Base-by-base conservation (phyloP, 2,113 vertebrate species). In the Hoplias malabaricus region DNA sequence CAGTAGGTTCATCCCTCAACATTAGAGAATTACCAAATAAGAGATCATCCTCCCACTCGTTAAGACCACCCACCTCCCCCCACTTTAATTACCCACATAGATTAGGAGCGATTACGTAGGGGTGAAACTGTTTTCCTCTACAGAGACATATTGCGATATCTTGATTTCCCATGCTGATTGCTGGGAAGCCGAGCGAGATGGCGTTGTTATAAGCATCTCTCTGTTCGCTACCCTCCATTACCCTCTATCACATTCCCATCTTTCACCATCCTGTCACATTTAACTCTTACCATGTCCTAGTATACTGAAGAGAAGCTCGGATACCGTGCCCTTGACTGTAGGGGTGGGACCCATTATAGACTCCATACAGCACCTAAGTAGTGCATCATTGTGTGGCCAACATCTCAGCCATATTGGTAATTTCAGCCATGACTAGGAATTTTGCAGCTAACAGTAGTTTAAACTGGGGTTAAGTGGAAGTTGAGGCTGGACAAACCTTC, bases 51-150 rank as follows among this genome's bases (percentile, higher is more conserved):
- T 43, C n/a, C 74, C 73, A 38, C 82, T 83, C 69, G 61, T 85
- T 85, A 85, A 79, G 66, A 50, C 59, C n/a, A n/a, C n/a, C n/a
- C n/a, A n/a, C n/a, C n/a, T n/a, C n/a, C n/a, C n/a, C 31, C 40
- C 69, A 50, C 23, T 75, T 80, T 83, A 82, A 85, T 83, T 83
- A 85, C 66, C 57, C 53, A 72, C 63, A 75, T 79, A 68, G 73
- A 83, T 81, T 70, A 81, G 34, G 31, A 78, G 62, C 74, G 73
- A 77, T 84, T 84, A 57, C 79, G 50, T 40, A 69, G 54, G 53
- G 77, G 65, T 68, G 25, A 67, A 63, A 74, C 46, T 70, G 54
- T 75, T 54, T 38, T 65, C 27, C 48, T 43, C 53, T 61, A 31
- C 25, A 69, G 67, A 80, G 59, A 68, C 62, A 12, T n/a, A 38